These are phyloP conservation scores for Ophioninae sp. DNA, from an alignment of 2,888 invertebrate species.

Conservation along the genomic window DNA sequence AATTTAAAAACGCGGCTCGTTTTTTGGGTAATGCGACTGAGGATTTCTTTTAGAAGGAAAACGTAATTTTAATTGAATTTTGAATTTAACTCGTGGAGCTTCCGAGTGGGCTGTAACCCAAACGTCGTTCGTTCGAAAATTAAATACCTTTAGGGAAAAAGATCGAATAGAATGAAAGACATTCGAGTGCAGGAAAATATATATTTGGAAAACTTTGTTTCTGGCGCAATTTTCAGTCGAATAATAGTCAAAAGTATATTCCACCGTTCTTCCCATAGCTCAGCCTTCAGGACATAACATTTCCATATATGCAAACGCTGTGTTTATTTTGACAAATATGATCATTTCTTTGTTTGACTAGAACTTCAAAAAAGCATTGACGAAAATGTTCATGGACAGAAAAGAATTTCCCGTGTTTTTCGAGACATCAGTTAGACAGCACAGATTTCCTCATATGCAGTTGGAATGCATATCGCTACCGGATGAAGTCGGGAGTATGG, in stretches of 20 bases:
- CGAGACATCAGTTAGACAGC: conserved; percentile 90
- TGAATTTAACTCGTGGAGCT: no score
- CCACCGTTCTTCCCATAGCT: no score
- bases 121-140: not conserved
- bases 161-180: no score
- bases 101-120: no score
- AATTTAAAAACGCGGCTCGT: not conserved
- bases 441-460: conserved; percentile 90
- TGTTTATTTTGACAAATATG: not conserved
- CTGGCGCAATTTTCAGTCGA: not conserved
- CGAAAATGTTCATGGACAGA: conserved; percentile 88
- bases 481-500: conserved; percentile 91
- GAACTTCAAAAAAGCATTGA: conserved; percentile 89
- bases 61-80: no score
- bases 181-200: not conserved
- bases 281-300: not conserved
- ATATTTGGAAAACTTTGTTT: not conserved
- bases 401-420: conserved; percentile 93
- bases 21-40: not conserved
- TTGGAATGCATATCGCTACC: conserved; percentile 95
- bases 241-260: not conserved
- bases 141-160: not conserved
- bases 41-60: not conserved
- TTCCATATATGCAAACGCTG: not conserved
- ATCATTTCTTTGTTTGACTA: conserved; percentile 73